These are phyloP conservation scores for Rhadinocentrus ornatus DNA, from an alignment of 2,797 vertebrate genomes.

Conservation along the genomic window DNA sequence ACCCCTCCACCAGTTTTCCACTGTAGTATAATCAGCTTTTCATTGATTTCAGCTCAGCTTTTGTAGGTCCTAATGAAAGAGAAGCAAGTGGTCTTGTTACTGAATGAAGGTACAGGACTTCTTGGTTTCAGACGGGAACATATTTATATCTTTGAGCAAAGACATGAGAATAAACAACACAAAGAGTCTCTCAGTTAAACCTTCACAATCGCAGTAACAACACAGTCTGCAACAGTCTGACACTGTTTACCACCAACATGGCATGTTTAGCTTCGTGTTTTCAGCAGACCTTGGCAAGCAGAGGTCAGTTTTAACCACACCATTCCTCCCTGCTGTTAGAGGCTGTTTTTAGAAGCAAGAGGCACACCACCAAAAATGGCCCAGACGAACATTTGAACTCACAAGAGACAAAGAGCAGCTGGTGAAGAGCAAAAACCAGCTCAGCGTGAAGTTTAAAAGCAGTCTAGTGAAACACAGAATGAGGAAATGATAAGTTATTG, in stretches of 20 bases:
- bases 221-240: background rate
- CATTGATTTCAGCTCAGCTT: background rate
- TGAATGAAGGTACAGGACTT: too few relatives aligned
- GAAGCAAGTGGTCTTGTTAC: background rate
- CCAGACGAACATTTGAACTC: slow-evolving; percentile 23
- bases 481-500: too few relatives aligned
- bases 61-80: slow-evolving; percentile 8
- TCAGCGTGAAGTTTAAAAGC: background rate
- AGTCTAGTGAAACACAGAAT: too few relatives aligned
- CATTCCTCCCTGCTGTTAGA: slow-evolving; percentile 44
- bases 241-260: slow-evolving; percentile 48
- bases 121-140: too few relatives aligned
- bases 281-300: slow-evolving; percentile 34
- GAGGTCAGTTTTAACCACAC: slow-evolving; percentile 48
- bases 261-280: slow-evolving; percentile 34
- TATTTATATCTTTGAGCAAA: background rate
- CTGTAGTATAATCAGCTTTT: background rate
- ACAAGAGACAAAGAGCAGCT: slow-evolving; percentile 1
- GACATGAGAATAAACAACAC: slow-evolving; percentile 2
- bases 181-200: slow-evolving; percentile 9
- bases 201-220: background rate
- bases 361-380: slow-evolving; percentile 29
- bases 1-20: background rate
- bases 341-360: slow-evolving; percentile 66
- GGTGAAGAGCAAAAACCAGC: background rate